Percentiles rank a stretch among this genome's conserved stretches.
These are phyloP conservation scores for Lucifuga dentata DNA, from an alignment of 2,113 vertebrate genomes.

Conservation along the genomic window DNA sequence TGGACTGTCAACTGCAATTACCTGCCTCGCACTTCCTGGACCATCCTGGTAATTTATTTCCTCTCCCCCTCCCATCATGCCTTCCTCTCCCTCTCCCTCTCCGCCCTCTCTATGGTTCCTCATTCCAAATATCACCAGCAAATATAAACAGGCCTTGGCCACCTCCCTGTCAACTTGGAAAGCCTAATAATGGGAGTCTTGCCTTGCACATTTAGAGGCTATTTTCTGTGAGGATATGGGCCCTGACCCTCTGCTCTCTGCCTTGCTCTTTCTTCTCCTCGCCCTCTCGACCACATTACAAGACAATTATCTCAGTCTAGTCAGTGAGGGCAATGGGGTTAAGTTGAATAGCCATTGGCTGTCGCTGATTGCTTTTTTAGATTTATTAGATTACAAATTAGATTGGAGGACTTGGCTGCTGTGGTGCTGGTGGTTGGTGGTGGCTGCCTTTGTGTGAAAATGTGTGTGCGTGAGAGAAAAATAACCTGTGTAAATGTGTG, in stretches of 20 bases:
- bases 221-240: conserved; percentile 71
- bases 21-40: conserved; percentile 86
- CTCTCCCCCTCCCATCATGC: conserved; percentile 71
- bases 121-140: conserved; percentile 68
- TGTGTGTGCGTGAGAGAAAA: not conserved
- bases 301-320: conserved; percentile 73
- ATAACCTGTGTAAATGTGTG: not conserved
- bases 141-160: conserved; percentile 73
- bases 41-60: conserved; percentile 83
- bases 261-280: conserved; percentile 40
- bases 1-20: conserved; percentile 90
- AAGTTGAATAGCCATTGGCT: conserved; percentile 64
- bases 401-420: conserved; percentile 49
- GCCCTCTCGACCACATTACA: conserved; percentile 69
- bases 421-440: conserved; percentile 11
- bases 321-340: conserved; percentile 59
- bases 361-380: conserved; percentile 67
- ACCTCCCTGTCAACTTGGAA: conserved; percentile 70
- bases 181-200: conserved; percentile 74
- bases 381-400: conserved; percentile 75
- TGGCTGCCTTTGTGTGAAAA: conserved; percentile 25
- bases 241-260: conserved; percentile 55
- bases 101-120: conserved; percentile 41
- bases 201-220: conserved; percentile 72
- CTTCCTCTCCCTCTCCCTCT: conserved; percentile 37